These are phyloP conservation scores for Apteryx mantelli DNA, from an alignment of 2,113 vertebrate species.

Conservation along the genomic window DNA sequence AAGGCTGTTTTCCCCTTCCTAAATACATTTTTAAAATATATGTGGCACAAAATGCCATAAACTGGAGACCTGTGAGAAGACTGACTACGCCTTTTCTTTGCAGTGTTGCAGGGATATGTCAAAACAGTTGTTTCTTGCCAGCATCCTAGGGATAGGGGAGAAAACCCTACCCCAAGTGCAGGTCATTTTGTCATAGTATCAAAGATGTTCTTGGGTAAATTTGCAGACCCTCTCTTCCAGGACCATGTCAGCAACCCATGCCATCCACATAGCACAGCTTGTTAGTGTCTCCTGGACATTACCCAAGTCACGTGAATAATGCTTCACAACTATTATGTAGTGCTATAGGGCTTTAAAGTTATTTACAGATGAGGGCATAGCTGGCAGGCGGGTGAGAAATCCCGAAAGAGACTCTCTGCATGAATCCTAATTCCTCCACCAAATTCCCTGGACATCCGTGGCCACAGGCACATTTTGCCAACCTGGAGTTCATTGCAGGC, in stretches of 20 bases:
- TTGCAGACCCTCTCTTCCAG: neutral
- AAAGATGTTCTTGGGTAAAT: accelerated
- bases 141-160: neutral
- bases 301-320: neutral
- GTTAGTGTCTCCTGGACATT: neutral
- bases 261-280: neutral
- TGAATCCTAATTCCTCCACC: neutral
- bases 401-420: neutral
- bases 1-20: neutral
- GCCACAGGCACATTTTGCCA: neutral
- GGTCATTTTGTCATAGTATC: neutral
- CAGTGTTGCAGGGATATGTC: neutral
- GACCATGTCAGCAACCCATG: neutral
- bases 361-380: neutral
- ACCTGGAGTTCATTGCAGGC: accelerated
- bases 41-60: neutral
- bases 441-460: neutral
- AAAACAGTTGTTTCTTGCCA: neutral
- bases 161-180: neutral
- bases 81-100: neutral
- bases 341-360: neutral
- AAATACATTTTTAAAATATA: neutral
- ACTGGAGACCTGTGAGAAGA: neutral
- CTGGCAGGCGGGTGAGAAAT: neutral
- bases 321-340: neutral